Conservation (phyloP, 2,113 vertebrate genomes). For the Arizona elegans region DNA sequence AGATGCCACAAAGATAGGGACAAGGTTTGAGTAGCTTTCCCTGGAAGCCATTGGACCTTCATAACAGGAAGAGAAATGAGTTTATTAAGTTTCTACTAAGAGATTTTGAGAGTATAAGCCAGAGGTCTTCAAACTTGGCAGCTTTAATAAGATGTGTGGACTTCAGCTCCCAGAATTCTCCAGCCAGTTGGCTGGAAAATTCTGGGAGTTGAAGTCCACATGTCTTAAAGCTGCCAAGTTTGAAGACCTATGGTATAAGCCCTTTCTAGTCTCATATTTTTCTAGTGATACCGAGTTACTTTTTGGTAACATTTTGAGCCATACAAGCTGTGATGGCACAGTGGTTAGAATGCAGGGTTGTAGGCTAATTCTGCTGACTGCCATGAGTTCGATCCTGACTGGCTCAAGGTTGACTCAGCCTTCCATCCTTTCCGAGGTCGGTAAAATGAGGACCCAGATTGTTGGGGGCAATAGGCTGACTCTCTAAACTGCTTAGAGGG, state of each 20-base stretch:
- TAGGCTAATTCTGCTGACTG: background rate
- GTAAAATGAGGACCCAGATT: background rate
- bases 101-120: background rate
- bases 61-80: background rate
- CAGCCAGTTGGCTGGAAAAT: too few species aligned
- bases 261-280: background rate
- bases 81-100: background rate
- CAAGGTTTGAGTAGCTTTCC: background rate
- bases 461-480: background rate
- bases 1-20: background rate
- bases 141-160: too few species aligned
- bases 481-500: background rate
- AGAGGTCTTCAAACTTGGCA: too few species aligned
- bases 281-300: background rate
- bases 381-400: background rate
- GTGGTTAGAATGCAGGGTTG: background rate
- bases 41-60: background rate
- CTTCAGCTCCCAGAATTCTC: too few species aligned
- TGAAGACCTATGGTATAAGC: too few species aligned
- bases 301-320: background rate
- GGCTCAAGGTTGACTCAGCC: background rate
- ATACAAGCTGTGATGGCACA: background rate
- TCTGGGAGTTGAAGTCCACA: too few species aligned
- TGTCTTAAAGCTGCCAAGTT: too few species aligned
- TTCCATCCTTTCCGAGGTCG: background rate